phyloP scores from a whole-genome alignment of 2,113 vertebrate genomes.

The Lampris megalopsis region DNA sequence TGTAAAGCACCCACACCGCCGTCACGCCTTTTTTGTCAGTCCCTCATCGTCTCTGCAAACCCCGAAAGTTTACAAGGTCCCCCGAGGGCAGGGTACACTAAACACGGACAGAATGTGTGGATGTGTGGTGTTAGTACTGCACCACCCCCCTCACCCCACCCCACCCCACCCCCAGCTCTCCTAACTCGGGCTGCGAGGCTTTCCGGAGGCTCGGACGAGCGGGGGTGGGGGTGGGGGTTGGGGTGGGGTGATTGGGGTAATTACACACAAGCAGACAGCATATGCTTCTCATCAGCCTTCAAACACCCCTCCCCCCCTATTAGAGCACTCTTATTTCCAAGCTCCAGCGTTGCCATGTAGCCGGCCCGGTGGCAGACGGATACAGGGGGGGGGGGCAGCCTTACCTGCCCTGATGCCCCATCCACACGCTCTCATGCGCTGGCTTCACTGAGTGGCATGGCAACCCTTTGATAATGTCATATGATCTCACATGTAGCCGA shows the following conservation, averaged over 20 bases:
- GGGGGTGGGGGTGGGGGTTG: conserved; percentile 71
- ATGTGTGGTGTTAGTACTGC: conserved; percentile 61
- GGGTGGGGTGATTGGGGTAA: conserved; percentile 78
- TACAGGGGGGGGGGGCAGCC: conserved; percentile 16
- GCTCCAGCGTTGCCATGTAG: conserved; percentile 56
- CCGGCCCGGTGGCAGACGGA: conserved; percentile 14
- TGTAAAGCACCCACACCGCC: conserved; percentile 64
- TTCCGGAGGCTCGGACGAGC: conserved; percentile 58
- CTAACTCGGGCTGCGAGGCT: conserved; percentile 60
- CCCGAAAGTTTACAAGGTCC: conserved; percentile 73
- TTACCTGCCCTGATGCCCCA: conserved; percentile 57
- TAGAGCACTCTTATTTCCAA: conserved; percentile 78
- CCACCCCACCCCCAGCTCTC: conserved; percentile 18
- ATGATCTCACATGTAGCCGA: background rate
- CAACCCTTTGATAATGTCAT: conserved; percentile 13
- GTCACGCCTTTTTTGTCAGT: conserved; percentile 69
- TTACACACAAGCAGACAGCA: conserved; percentile 84
- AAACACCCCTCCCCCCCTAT: conserved; percentile 75
- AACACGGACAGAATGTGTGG: conserved; percentile 71
- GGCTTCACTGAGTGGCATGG: background rate
- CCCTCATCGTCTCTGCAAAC: conserved; percentile 58
- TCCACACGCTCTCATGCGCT: conserved; percentile 1
- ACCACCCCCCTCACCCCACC: conserved; percentile 40
- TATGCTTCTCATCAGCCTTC: conserved; percentile 84
- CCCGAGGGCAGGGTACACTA: conserved; percentile 66